Base-by-base conservation (phyloP, 2,888 invertebrate species). In the Rhorus exstirpatorius region DNA sequence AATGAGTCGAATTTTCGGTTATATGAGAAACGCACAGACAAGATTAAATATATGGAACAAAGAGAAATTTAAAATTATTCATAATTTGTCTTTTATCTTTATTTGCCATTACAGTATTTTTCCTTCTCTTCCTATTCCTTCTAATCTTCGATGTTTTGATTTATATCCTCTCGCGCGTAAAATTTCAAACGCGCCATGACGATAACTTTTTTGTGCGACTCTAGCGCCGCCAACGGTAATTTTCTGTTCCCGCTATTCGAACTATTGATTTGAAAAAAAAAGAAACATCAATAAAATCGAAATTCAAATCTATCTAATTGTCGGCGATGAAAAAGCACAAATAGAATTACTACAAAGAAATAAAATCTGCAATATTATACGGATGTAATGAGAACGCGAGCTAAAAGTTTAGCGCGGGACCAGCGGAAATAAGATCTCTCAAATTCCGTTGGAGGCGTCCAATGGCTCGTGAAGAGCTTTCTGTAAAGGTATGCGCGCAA, bases 361-460 rank as follows among this genome's bases (percentile, higher is more conserved):
- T n/a, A n/a, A n/a, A n/a, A n/a, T n/a, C n/a, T 14, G 49, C 49
- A 6, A 44, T 41, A 68, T 49, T 60, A 19, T 21, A 8, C 44
- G 31, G n/a, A n/a, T n/a, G n/a, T n/a, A n/a, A 53, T n/a, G n/a
- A 68, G 14, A 44, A 61, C 21, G 31, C 2, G 26, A 17, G 46
- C 38, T n/a, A n/a, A 53, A 6, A 55, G 55, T 55, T 21, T 35
- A 24, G 10, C 3, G 46, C 46, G n/a, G 24, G 58, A n/a, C 78
- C 55, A 79, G 71, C 71, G 71, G 71, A 79, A 78, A 71, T 2
- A 31, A 2, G 53, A 58, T 41, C n/a, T 53, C 53, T 46, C 46
- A 14, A 35, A 58, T 79, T 78, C 78, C 78, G 78, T 79, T 79
- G 71, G 78, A 55, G 26, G 61, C 77, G 17, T 35, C 78, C 63